These are phyloP conservation scores for Limnothrissa miodon DNA, from an alignment of 2,113 vertebrate genomes.

Conservation along the genomic window DNA sequence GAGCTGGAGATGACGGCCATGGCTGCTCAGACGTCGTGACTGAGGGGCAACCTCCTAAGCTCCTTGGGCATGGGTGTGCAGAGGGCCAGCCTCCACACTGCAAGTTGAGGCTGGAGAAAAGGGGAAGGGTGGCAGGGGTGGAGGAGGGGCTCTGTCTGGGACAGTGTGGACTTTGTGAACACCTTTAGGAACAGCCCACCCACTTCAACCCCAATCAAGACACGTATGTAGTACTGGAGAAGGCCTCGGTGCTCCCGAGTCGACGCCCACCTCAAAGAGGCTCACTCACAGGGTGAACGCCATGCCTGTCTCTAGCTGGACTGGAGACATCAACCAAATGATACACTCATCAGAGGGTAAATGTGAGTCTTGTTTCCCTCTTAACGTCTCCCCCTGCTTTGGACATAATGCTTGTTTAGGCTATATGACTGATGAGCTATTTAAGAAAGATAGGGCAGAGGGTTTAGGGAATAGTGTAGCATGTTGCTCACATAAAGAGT, in stretches of 20 bases:
- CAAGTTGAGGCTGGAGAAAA: slow-evolving; percentile 27
- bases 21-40: slow-evolving; percentile 38
- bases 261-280: not conserved
- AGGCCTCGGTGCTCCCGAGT: not conserved
- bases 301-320: not conserved
- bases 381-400: too few relatives aligned
- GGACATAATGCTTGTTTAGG: not conserved
- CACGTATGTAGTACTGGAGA: not conserved
- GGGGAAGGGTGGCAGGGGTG: slow-evolving; percentile 47
- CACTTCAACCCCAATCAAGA: slow-evolving; percentile 45
- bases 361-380: too few relatives aligned
- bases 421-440: not conserved
- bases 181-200: slow-evolving; percentile 56
- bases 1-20: slow-evolving; percentile 60
- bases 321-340: not conserved
- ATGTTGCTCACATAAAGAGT: not conserved
- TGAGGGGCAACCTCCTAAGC: slow-evolving; percentile 42
- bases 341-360: not conserved
- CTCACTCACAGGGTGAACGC: not conserved
- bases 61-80: slow-evolving; percentile 42
- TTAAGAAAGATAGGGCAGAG: not conserved
- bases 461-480: too few relatives aligned
- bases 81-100: slow-evolving; percentile 29
- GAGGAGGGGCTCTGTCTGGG: slow-evolving; percentile 53
- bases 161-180: slow-evolving; percentile 72